These are phyloP conservation scores for Drosophila demipolita DNA, from an alignment of 2,888 invertebrate genomes.

Conservation along the genomic window DNA sequence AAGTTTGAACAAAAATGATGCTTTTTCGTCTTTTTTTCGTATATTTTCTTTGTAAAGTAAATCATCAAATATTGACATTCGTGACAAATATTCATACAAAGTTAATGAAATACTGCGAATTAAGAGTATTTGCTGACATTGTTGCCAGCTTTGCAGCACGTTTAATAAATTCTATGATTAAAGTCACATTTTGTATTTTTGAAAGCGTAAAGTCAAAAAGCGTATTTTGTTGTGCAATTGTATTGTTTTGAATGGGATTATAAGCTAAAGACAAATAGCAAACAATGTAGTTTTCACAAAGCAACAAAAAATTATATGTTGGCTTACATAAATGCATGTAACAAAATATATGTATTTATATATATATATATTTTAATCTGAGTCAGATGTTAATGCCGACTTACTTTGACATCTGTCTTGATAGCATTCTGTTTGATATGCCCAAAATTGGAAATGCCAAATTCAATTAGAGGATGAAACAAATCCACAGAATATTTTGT, in stretches of 20 bases:
- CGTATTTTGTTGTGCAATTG: neutral
- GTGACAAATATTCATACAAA: slow-evolving; percentile 38
- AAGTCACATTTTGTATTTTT: neutral
- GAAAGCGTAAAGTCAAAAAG: neutral
- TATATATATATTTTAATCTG: neutral
- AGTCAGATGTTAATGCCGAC: slow-evolving; percentile 34
- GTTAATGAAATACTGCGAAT: slow-evolving; percentile 28
- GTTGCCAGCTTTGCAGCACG: neutral
- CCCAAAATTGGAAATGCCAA: slow-evolving; percentile 48
- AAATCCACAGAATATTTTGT: slow-evolving; percentile 38
- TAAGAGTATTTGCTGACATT: slow-evolving; percentile 1
- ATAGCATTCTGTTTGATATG: slow-evolving; percentile 57
- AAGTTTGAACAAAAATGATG: neutral
- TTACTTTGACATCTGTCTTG: slow-evolving; percentile 40
- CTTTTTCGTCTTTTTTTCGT: neutral
- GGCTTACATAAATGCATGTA: neutral
- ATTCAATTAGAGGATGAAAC: slow-evolving; percentile 62
- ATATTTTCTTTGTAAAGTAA: neutral
- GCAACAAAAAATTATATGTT: neutral
- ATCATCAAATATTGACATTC: slow-evolving; percentile 3
- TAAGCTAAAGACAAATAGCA: neutral
- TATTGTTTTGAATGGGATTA: neutral
- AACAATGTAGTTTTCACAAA: neutral
- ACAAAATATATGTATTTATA: neutral
- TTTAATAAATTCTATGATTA: neutral